Base-by-base conservation (phyloP, 2,888 invertebrate species). In the Anthrax anthrax region DNA sequence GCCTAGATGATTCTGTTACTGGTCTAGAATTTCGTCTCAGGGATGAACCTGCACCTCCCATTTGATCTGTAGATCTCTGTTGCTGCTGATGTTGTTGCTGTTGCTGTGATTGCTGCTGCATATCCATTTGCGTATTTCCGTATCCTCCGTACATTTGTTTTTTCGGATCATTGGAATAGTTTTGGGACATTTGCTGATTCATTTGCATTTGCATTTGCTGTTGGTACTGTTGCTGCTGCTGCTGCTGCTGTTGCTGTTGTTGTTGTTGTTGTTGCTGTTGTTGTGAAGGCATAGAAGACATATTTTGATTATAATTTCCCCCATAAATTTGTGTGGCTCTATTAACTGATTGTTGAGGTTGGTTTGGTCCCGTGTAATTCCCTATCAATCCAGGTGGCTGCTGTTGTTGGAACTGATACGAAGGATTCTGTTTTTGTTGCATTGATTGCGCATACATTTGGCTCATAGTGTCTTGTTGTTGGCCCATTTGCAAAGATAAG, bases 11-110 rank as follows among this genome's bases (percentile, higher is more conserved):
- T 47, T 62, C 64, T 9, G 65, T 65, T 17, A 70, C 64, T 52
- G 72, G 70, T 54, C 72, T 64, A 27, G 76, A 76, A 52, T 69
- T 71, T 55, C 78, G 67, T 58, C 72, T 61, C 54, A 75, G 47
- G 36, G 53, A 63, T 60, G 53, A 62, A 64, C 51, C 18, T 23
- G 43, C 17, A 18, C 37, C 36, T 23, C 16, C 9, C 18, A 34
- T 37, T 19, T 42, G 34, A 27, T 47, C 48, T 18, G 43, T 3
- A 27, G 46, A 46, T 36, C 45, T 47, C 47, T 58, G 44, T 50
- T 55, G 51, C 39, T 57, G 51, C 50, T 57, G 56, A 19, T 46
- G 49, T n/a, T 52, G 48, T n/a, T 51, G 48, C 17, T 48, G 47
- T 12, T 34, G 44, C 39, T 39, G 29, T 29, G 39, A 34, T 6